Conservation (phyloP, 2,113 vertebrate genomes). For the Indicator maculatus region DNA sequence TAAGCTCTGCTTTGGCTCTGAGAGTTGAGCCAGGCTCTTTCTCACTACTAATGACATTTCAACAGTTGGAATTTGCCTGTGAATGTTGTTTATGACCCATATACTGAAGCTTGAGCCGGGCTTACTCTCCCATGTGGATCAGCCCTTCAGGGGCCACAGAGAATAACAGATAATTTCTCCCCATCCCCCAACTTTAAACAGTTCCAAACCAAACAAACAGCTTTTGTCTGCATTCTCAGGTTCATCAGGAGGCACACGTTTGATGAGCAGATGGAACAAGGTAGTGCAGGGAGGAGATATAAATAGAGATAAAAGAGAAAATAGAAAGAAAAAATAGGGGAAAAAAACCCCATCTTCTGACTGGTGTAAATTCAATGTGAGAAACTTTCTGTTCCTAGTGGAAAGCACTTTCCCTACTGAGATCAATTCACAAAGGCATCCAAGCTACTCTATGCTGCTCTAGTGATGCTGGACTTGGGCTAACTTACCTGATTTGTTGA, state of each 20-base stretch:
- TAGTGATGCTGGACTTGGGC: neutral
- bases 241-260: neutral
- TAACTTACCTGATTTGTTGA: neutral
- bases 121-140: constrained; percentile 31
- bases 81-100: constrained; percentile 43
- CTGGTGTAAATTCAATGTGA: neutral
- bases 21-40: constrained; percentile 29
- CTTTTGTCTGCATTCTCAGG: constrained; percentile 16
- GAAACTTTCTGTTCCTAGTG: neutral
- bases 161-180: neutral
- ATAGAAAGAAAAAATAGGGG: neutral
- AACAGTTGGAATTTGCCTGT: constrained; percentile 28
- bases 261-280: constrained; percentile 3
- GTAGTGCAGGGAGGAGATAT: neutral
- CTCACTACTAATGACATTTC: constrained; percentile 42
- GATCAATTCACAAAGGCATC: neutral
- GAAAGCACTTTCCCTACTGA: neutral
- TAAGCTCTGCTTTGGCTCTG: constrained; percentile 7
- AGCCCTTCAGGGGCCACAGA: neutral
- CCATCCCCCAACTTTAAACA: neutral
- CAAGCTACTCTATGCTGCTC: neutral
- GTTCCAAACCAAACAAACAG: constrained; percentile 47
- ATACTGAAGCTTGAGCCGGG: neutral
- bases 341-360: neutral
- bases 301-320: neutral